These are phyloP conservation scores for Schrankia costaestrigalis DNA, from an alignment of 2,888 invertebrate genomes.

Conservation along the genomic window DNA sequence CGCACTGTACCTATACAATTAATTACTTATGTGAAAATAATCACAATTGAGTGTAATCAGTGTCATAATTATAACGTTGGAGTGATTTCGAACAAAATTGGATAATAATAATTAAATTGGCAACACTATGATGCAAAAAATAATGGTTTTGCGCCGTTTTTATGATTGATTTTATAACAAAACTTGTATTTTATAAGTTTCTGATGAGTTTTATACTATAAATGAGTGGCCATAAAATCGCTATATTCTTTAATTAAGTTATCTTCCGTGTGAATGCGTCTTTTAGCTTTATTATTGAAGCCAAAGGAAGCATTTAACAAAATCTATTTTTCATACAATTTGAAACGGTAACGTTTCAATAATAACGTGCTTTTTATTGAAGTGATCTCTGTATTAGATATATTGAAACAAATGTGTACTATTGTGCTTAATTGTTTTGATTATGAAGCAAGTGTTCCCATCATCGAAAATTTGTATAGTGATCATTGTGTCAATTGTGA, in stretches of 20 bases:
- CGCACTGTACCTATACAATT: no score
- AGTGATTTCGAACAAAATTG: constrained; percentile 1
- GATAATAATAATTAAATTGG: no score
- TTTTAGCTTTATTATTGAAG: constrained; percentile 2
- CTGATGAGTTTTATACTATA: constrained; percentile 7
- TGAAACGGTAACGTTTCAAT: neutral
- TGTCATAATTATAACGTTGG: neutral
- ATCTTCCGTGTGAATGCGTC: constrained; percentile 15
- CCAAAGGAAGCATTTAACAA: constrained; percentile 1
- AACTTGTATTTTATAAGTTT: no score
- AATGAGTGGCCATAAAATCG: constrained; percentile 31
- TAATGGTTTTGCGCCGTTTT: neutral
- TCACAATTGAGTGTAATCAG: no score
- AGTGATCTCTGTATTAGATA: constrained; percentile 8
- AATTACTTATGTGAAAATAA: neutral
- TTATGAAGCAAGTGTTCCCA: constrained; percentile 23
- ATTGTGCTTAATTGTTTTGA: constrained; percentile 16
- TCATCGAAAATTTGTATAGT: constrained; percentile 35
- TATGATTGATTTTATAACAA: constrained; percentile 3
- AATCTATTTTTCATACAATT: neutral
- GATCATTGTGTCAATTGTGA: constrained; percentile 45
- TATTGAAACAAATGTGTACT: constrained; percentile 14
- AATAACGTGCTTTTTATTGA: constrained; percentile 1
- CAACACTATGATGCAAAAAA: constrained; percentile 3
- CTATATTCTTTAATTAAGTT: constrained; percentile 23